phyloP scores from a whole-genome alignment of 2,888 invertebrate species.

The Aleiodes leptofemur region DNA sequence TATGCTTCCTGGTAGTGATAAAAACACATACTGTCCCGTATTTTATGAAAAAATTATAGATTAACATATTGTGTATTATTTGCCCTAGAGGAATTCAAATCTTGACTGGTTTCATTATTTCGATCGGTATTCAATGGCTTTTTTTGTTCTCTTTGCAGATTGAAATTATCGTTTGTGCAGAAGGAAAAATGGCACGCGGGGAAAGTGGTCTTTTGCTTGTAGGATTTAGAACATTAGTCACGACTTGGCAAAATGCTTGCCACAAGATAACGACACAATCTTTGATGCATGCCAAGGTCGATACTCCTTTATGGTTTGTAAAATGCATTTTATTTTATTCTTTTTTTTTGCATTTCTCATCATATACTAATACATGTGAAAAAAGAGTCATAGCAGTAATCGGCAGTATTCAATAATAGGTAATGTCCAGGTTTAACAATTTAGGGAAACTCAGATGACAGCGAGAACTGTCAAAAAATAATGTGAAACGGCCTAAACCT shows the following conservation, averaged over 20 bases:
- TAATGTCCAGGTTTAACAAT: too few relatives aligned
- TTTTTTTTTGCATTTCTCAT: background rate
- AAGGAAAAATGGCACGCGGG: background rate
- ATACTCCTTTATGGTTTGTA: background rate
- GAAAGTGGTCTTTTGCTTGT: background rate
- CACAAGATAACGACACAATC: constrained; percentile 30
- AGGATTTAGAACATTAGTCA: background rate
- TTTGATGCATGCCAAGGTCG: constrained; percentile 31
- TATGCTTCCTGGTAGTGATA: constrained; percentile 30
- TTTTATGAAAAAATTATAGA: constrained; percentile 2
- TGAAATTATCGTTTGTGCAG: background rate
- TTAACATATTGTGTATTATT: constrained; percentile 8
- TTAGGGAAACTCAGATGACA: too few relatives aligned
- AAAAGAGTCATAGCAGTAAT: too few relatives aligned
- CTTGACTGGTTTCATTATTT: constrained; percentile 1
- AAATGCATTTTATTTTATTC: constrained; percentile 9
- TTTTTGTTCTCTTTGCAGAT: background rate
- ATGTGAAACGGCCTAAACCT: too few relatives aligned
- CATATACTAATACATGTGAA: too few relatives aligned
- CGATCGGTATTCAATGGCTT: constrained; percentile 3
- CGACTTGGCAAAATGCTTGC: constrained; percentile 6
- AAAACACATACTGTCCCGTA: background rate
- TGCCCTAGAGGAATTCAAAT: background rate
- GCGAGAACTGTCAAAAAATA: too few relatives aligned
- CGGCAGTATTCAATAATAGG: too few relatives aligned